Evolutionary conservation across 2,797 vertebrate genomes (phyloP).

Genomic region (Megalops cyprinoides): DNA sequence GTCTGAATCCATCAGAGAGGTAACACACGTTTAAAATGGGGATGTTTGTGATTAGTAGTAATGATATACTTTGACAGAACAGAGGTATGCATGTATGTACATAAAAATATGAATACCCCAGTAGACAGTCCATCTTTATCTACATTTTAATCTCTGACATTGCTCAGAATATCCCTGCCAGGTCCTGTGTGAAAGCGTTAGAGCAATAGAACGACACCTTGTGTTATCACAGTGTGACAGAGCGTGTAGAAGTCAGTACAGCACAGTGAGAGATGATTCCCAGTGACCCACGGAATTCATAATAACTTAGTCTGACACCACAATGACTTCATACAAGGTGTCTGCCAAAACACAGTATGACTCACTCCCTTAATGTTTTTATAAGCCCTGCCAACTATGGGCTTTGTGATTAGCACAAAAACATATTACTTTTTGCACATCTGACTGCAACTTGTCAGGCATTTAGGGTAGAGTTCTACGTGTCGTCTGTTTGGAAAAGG

Average conservation of each 20-base stretch:
- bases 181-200: not conserved
- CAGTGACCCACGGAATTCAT: not conserved
- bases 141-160: not conserved
- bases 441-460: constrained; percentile 63
- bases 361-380: constrained; percentile 21
- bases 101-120: not conserved
- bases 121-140: not conserved
- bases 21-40: not conserved
- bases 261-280: not conserved
- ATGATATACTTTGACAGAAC: not conserved
- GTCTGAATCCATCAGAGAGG: not conserved
- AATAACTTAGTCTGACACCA: constrained; percentile 16
- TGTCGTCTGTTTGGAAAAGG: constrained; percentile 70
- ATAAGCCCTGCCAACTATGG: constrained; percentile 24
- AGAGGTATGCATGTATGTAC: not conserved
- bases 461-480: constrained; percentile 63
- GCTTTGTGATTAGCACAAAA: constrained; percentile 43
- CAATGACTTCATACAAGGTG: constrained; percentile 18
- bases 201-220: not conserved
- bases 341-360: constrained; percentile 19
- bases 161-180: not conserved
- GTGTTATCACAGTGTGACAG: not conserved
- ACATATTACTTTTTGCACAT: constrained; percentile 64
- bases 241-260: not conserved
- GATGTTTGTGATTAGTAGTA: not conserved